phyloP scores from a whole-genome alignment of 2,797 vertebrate genomes.

The Cirrhinus mrigala region DNA sequence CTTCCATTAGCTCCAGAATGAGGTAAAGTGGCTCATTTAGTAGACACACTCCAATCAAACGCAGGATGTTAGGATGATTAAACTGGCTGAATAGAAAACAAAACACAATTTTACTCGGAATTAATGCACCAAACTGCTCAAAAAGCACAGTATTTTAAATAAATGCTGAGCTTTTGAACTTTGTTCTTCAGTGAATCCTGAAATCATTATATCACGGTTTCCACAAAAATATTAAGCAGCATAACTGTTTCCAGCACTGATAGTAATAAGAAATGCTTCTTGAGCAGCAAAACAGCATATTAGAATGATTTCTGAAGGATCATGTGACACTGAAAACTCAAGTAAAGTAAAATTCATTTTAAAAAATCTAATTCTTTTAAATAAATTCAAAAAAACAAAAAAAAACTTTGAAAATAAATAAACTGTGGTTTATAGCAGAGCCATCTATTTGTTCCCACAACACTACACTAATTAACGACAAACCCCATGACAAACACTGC shows the following conservation, averaged over 20 bases:
- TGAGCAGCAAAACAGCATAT: not conserved
- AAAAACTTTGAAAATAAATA: no score
- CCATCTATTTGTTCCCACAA: no score
- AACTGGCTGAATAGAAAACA: conserved; percentile 73
- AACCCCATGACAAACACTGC: not conserved
- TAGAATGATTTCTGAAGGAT: not conserved
- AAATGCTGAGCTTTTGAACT: not conserved
- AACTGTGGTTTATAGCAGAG: not conserved
- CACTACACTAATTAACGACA: not conserved
- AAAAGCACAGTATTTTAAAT: not conserved
- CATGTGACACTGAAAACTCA: not conserved
- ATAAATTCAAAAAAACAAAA: not conserved
- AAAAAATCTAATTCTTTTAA: not conserved
- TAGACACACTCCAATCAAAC: conserved; percentile 77
- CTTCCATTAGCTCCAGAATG: conserved; percentile 83
- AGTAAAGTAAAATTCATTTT: not conserved
- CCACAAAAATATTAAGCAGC: not conserved
- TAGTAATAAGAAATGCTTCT: not conserved
- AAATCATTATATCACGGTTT: not conserved
- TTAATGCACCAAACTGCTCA: not conserved
- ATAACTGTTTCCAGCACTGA: not conserved
- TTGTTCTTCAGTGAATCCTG: not conserved
- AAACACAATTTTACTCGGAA: not conserved
- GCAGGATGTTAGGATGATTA: conserved; percentile 80
- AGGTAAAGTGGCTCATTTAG: conserved; percentile 80